Base-by-base conservation (phyloP, 2,113 vertebrate species). In the Pantherophis guttatus region DNA sequence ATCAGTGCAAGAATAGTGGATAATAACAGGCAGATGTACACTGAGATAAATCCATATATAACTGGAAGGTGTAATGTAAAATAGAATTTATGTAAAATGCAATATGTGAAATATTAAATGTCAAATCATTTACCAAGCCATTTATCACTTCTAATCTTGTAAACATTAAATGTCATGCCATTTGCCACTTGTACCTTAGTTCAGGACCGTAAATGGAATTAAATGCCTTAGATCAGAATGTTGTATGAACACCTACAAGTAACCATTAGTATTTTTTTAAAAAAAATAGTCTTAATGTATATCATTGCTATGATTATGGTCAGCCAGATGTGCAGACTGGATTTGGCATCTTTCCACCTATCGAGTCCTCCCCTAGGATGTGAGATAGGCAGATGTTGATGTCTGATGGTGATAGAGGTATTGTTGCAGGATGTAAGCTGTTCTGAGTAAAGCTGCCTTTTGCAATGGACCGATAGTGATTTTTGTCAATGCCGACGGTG, bases 101-200 rank as follows among this genome's bases (percentile, higher is more conserved):
- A 91, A 29, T 54, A 75, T 86, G 92, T 90, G 29, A 95, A 94
- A 91, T 95, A 92, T 91, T 90, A 86, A 95, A 93, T 1, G 75
- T 91, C 33, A n/a, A 87, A 89, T 53, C 88, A 88, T 85, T 89
- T 92, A 53, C 88, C 62, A 93, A 24, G 92, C 87, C 12, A 86
- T 75, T 88, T 91, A 93, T n/a, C 11, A 92, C 91, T 94, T 94
- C 81, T 54, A 95, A 50, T 29, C 24, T 85, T 29, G 87, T 81
- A 44, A 48, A n/a, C 88, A 89, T 53, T 88, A 90, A 87, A 90
- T 92, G 55, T 91, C 62, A 94, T 29, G 92, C 89, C 15, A 89
- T 86, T 88, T 91, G 92, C 39, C 9, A 91, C 93, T 93, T 94
- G 59, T 57, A 95, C 29, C 44, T n/a, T 85, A 21, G 87, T 52